Base-by-base conservation (phyloP, 2,113 vertebrate species). In the Toxotes chatareus region DNA sequence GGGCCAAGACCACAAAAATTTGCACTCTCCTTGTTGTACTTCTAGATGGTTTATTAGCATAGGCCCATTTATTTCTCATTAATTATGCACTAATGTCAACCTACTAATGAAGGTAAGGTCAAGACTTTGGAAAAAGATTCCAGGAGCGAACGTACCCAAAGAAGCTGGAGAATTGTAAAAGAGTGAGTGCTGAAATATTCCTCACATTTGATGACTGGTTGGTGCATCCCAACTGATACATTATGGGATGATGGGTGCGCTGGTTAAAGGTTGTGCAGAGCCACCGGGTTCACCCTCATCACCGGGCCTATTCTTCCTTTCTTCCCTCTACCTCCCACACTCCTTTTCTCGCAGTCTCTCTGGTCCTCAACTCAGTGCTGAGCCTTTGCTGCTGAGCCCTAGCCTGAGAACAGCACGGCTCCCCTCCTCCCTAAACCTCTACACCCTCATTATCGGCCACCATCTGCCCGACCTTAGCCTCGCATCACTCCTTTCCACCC, bases 1-100 rank as follows among this genome's bases (percentile, higher is more conserved):
- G 62, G 55, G 63, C n/a, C 19, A 3, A 51, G 21, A 82, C 59
- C 61, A 61, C 59, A 73, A 57, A 62, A 53, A 82, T 10, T 0
- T 69, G 53, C 72, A 31, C 59, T 68, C 77, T 61, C 47, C 63
- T 47, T 70, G 62, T 86, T 75, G 73, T 73, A 44, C 66, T 65
- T 70, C 69, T 46, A 23, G 42, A 57, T 7, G 51, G 47, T 72
- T 74, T 77, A 86, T 93, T 88, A 89, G 72, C 92, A 91, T 87
- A 79, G 46, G 63, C 76, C 94, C 86, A 87, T 93, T 93, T 94
- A 89, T 93, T 90, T 80, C 76, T 40, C 82, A 88, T 94, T 91
- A 93, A 92, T 93, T 88, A 93, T 92, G 85, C 77, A 91, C 90
- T 91, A 86, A 87, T 91, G 86, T 86, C 87, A 90, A 85, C 44